Percentiles rank a stretch among this genome's conserved stretches.
Evolutionary conservation across 2,797 vertebrate genomes (phyloP).

Genomic region (Astyanax mexicanus): DNA sequence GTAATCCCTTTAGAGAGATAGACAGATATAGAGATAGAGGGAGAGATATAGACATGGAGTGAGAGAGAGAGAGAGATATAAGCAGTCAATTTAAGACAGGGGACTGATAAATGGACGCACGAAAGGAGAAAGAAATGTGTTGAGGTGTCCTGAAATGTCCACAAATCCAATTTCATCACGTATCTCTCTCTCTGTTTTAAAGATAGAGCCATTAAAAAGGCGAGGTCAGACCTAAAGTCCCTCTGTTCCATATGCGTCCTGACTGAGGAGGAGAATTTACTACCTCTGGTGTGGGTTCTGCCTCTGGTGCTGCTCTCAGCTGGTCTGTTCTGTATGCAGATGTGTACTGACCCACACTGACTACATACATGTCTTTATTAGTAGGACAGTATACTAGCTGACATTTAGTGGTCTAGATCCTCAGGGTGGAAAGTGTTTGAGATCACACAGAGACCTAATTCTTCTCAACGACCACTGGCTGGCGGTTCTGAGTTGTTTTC

Average conservation of each 20-base stretch:
- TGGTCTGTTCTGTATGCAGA: not conserved
- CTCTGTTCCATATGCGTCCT: not conserved
- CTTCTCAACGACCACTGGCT: no score
- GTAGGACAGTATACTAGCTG: not conserved
- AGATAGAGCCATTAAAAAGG: not conserved
- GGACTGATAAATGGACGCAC: not conserved
- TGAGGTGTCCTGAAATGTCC: not conserved
- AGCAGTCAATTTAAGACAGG: not conserved
- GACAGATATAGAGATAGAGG: not conserved
- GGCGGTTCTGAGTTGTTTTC: not conserved
- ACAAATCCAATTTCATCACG: not conserved
- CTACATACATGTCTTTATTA: not conserved
- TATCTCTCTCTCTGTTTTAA: not conserved
- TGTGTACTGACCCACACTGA: not conserved
- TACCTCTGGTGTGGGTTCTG: not conserved
- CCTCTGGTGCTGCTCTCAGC: not conserved
- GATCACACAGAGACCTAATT: not conserved
- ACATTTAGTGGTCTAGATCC: not conserved
- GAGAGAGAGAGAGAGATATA: not conserved
- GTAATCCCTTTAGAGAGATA: slow-evolving; percentile 4
- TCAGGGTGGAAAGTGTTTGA: not conserved
- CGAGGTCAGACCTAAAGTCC: not conserved
- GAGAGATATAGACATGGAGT: not conserved
- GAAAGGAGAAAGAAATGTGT: not conserved
- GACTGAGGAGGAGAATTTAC: not conserved